Base-by-base conservation (phyloP, 2,888 invertebrate species). In the Ophioninae sp. region DNA sequence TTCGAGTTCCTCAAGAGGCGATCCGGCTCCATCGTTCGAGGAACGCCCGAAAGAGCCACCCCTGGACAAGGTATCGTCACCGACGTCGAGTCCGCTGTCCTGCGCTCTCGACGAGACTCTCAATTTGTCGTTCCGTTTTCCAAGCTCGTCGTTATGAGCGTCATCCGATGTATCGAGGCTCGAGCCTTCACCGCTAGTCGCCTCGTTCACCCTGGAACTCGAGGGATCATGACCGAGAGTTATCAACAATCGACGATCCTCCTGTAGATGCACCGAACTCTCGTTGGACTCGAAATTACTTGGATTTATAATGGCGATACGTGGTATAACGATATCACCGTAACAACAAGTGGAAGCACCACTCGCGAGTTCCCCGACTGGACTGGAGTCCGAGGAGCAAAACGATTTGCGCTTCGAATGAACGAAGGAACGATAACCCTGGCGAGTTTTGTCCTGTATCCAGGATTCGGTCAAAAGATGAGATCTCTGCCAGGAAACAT, bases 251-350 rank as follows among this genome's bases (percentile, higher is more conserved):
- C 81, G 68, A 7, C 77, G 80, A 20, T 90, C 89, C 6, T 89
- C 88, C 23, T 87, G 88, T 10, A 91, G 73, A 73, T 92, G 89
- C 0, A 92, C 89, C 2, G 92, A 92, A 69, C 92, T 92, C 50
- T 91, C 92, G 82, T 92, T 91, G 5, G 92, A 93, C 73, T 90
- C 91, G 65, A 92, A 91, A 62, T 91, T 92, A 64, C 93, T 93
- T 1, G 93, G 89, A 57, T 92, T 92, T 79, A 93, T 92, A 50
- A 93, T 93, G 0, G 93, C 90, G 78, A 93, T 93, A 67, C 88
- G 87, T 0, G 93, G 93, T 75, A 93, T 92, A 0, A 92, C 87
- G 50, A 91, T 44, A 44, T 90, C 89, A 0, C 85, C 64, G 39
- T 81, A 75, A 21, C 20, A 59, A 50, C 23, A 23, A 13, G n/a